A percentile compares a stretch with the other conserved stretches of the same genome.
phyloP scores from a whole-genome alignment of 2,888 invertebrate species.

The Tetragonula carbonaria region DNA sequence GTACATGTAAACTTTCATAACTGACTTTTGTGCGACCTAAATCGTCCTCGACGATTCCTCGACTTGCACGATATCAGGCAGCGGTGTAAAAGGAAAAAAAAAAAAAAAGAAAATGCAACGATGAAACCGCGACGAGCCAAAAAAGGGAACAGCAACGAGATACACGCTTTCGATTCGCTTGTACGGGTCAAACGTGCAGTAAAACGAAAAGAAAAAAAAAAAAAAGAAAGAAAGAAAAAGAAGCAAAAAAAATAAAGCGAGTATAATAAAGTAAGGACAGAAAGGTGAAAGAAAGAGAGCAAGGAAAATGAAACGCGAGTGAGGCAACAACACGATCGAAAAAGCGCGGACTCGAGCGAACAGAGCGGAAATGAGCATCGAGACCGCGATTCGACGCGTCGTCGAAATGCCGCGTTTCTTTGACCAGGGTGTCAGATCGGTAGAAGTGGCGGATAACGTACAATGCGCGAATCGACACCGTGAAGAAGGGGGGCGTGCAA shows the following conservation, averaged over 20 bases:
- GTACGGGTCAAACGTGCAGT: not conserved
- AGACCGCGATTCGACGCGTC: slow-evolving; percentile 46
- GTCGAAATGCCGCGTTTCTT: slow-evolving; percentile 53
- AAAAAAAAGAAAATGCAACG: no score
- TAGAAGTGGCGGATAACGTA: slow-evolving; percentile 55
- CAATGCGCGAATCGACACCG: slow-evolving; percentile 50
- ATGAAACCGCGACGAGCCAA: not conserved
- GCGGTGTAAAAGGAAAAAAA: no score
- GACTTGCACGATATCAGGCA: no score
- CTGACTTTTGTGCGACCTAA: no score
- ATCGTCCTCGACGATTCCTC: no score
- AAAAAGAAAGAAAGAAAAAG: not conserved
- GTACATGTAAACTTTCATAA: no score
- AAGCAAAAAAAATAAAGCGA: not conserved
- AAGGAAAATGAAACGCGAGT: no score
- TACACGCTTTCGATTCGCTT: slow-evolving; percentile 43
- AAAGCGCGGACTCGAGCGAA: not conserved
- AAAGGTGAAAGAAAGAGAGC: not conserved
- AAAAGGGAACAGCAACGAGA: slow-evolving; percentile 22
- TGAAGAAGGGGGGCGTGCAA: slow-evolving; percentile 45
- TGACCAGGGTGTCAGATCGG: slow-evolving; percentile 44
- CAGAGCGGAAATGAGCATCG: slow-evolving; percentile 52
- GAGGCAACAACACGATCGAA: not conserved
- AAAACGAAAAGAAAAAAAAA: not conserved
- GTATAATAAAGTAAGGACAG: not conserved